Evolutionary conservation across 37 sponge, comb jelly and placozoan species (phyloP).

Genomic region (Chondrosia reniformis): DNA sequence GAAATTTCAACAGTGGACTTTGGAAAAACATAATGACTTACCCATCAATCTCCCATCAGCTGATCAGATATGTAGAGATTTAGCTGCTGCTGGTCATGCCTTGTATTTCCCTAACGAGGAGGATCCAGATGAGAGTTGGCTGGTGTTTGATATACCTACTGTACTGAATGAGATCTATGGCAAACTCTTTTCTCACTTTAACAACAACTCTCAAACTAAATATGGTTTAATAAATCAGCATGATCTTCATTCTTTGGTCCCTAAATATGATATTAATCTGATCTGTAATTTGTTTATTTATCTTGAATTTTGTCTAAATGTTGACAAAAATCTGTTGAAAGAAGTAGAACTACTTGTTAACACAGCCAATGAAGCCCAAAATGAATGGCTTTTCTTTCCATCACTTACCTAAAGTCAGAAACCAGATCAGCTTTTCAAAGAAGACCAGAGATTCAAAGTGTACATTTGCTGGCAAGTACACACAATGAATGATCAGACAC

Average conservation of each 20-base stretch:
- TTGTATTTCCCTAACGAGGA: background rate
- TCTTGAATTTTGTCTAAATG: background rate
- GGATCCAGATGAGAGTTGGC: background rate
- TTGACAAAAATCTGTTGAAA: background rate
- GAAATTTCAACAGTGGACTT: too few species aligned
- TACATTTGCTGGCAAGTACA: background rate
- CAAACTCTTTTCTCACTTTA: background rate
- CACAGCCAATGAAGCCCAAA: too few species aligned
- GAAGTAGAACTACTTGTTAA: background rate
- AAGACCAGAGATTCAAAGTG: background rate
- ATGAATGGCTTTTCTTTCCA: background rate
- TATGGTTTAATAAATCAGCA: too few species aligned
- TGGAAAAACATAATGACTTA: too few species aligned
- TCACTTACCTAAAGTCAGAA: background rate
- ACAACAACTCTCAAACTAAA: too few species aligned
- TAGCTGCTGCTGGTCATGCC: background rate
- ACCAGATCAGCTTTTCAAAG: background rate
- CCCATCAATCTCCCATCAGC: slow-evolving; percentile 1
- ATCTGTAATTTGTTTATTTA: background rate
- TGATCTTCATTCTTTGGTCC: too few species aligned
- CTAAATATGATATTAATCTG: background rate
- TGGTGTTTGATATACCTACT: background rate
- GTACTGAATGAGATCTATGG: background rate
- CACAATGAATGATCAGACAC: background rate
- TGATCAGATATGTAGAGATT: background rate